Conservation (phyloP, 2,797 vertebrate genomes). For the Anabas testudineus region DNA sequence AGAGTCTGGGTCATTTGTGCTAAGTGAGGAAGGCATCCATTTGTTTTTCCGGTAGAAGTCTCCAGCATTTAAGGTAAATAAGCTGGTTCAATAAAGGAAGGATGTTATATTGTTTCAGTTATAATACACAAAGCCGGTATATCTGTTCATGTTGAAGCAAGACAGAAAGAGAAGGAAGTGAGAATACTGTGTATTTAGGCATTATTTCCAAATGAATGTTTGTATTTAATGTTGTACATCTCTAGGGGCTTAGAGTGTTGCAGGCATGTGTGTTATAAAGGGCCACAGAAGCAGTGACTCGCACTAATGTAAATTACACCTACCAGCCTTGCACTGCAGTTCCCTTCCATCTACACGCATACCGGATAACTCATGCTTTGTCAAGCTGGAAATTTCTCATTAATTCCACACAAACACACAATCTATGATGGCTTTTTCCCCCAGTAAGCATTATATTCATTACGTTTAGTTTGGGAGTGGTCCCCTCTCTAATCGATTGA, state of each 20-base stretch:
- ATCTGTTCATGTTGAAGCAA: background rate
- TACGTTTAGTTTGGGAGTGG: slow-evolving; percentile 74
- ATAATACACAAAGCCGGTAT: slow-evolving; percentile 8
- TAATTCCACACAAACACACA: slow-evolving; percentile 80
- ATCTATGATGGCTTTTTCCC: slow-evolving; percentile 64
- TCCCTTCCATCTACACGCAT: slow-evolving; percentile 57
- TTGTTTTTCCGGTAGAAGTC: slow-evolving; percentile 42
- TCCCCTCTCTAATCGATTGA: slow-evolving; percentile 74
- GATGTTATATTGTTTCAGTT: slow-evolving; percentile 43
- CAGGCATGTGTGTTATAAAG: slow-evolving; percentile 31
- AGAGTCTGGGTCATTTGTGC: slow-evolving; percentile 36
- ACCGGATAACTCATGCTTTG: slow-evolving; percentile 77
- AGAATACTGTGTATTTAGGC: slow-evolving; percentile 30
- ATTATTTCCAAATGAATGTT: slow-evolving; percentile 55
- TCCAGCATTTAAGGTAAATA: slow-evolving; percentile 58
- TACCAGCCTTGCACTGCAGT: slow-evolving; percentile 55
- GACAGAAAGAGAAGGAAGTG: slow-evolving; percentile 10
- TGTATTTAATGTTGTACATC: slow-evolving; percentile 47
- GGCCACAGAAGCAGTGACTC: slow-evolving; percentile 70
- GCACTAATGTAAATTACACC: slow-evolving; percentile 80
- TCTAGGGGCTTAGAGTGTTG: slow-evolving; percentile 26
- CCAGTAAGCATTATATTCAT: slow-evolving; percentile 81
- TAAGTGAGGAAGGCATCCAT: slow-evolving; percentile 42
- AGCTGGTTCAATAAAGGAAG: slow-evolving; percentile 54
- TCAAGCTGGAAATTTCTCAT: slow-evolving; percentile 83